Conservation (phyloP, 2,113 vertebrate species). For the Vulpes vulpes region DNA sequence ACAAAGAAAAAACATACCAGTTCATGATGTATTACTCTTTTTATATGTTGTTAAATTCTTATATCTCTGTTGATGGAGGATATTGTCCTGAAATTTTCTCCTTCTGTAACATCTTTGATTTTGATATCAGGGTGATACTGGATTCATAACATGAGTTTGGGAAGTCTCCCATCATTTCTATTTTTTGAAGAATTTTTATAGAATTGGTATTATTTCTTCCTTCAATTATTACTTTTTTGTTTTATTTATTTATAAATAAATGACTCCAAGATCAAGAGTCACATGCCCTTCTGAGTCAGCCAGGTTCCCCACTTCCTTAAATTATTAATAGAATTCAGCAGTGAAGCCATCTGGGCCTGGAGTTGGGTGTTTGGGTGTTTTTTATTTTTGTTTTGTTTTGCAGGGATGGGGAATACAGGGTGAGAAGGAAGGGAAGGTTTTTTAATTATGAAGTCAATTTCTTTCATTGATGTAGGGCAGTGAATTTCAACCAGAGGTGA, state of each 20-base stretch:
- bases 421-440: not conserved
- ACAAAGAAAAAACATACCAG: not conserved
- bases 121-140: not conserved
- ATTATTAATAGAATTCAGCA: not conserved
- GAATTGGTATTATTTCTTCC: not conserved
- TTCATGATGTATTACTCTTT: constrained; percentile 16
- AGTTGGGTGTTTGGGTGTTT: not conserved
- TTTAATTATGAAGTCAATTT: not conserved
- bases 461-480: not conserved
- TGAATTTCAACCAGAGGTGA: constrained; percentile 1
- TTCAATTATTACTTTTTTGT: not conserved
- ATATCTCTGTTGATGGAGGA: not conserved
- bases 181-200: not conserved
- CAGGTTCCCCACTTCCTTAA: not conserved
- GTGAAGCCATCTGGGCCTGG: not conserved
- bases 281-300: not conserved
- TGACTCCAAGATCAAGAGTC: not conserved
- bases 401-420: not conserved
- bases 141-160: not conserved
- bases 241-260: not conserved
- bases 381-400: not conserved
- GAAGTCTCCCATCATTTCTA: not conserved
- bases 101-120: not conserved
- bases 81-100: not conserved
- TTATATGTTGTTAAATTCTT: not conserved